These are phyloP conservation scores for Eupithecia tripunctaria DNA, from an alignment of 2,888 invertebrate genomes.

Conservation along the genomic window DNA sequence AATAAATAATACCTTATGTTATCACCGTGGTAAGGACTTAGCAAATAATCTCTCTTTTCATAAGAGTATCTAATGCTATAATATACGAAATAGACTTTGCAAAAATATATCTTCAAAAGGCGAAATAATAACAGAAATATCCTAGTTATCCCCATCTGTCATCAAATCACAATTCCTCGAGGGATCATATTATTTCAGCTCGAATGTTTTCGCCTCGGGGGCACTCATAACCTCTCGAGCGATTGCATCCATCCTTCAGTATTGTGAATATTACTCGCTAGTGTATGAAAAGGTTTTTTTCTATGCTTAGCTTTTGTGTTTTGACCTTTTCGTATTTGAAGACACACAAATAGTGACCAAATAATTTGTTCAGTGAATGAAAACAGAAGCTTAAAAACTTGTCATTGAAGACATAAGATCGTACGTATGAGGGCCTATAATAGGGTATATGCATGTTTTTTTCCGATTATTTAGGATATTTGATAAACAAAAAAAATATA, in stretches of 20 bases:
- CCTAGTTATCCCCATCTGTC: constrained; percentile 20
- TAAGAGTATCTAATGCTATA: too few species aligned
- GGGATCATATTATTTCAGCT: constrained; percentile 36
- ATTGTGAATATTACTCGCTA: constrained; percentile 10
- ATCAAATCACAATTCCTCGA: constrained; percentile 25
- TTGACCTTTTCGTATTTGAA: background rate
- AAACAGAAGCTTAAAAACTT: too few species aligned
- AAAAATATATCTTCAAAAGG: background rate
- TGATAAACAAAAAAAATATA: too few species aligned
- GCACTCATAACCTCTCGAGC: constrained; percentile 31
- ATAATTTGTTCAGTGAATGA: too few species aligned
- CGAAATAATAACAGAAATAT: constrained; percentile 7
- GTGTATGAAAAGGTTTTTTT: background rate
- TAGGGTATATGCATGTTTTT: too few species aligned
- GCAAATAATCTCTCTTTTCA: background rate
- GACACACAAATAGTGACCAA: too few species aligned
- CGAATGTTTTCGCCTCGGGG: constrained; percentile 29
- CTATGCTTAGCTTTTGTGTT: background rate
- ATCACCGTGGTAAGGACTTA: background rate
- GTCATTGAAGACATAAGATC: too few species aligned
- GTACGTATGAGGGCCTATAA: too few species aligned
- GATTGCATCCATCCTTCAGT: constrained; percentile 23
- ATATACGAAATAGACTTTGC: background rate
- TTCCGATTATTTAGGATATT: too few species aligned
- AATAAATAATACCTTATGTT: too few species aligned